Evolutionary conservation across 1,140 invertebrate species (phyloP), one percentile per base, ranked within the genome.

Genomic region (Drosophila arawakana): DNA sequence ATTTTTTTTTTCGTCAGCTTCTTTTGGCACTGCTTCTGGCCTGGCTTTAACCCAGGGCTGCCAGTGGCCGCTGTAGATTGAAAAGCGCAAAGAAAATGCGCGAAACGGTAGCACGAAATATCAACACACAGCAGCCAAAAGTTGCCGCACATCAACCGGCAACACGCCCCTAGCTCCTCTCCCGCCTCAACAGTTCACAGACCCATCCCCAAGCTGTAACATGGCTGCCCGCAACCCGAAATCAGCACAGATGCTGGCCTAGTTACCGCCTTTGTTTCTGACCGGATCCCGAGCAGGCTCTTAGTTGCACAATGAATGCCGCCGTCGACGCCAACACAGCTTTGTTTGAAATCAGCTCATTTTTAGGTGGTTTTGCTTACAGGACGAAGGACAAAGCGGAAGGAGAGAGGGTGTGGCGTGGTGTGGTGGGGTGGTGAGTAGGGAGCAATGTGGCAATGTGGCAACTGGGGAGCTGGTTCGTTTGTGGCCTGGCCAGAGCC

Each of bases 291-390:
- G 61, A 35, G 63, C 59, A 59, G 57, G 55, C 49, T 50, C 58
- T 46, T 34, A 57, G 66, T 63, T 66, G 75, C 77, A 83, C 81
- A 82, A 83, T 84, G 81, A 85, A 77, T 89, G 67, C 80, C 75
- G 50, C 61, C 71, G 73, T 47, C 66, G 66, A 62, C 73, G 76
- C 77, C 73, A 68, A 57, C 71, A 57, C 74, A 60, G 60, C 78
- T 84, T 79, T 90, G 80, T 84, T 78, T 76, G 77, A 90, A 81
- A 89, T 84, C 80, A 89, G 80, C 85, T 88, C 84, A 78, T 79
- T 88, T 88, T 88, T 74, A 80, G 82, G 50, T 73, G 67, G 69
- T 54, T 70, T 30, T 54, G 47, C 47, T 65, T 69, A 63, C 49
- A 55, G 44, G 15, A 21, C 54, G 50, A 37, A 30, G 25, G 25